phyloP scores from a whole-genome alignment of 2,113 vertebrate genomes.

The Noturus placidus region DNA sequence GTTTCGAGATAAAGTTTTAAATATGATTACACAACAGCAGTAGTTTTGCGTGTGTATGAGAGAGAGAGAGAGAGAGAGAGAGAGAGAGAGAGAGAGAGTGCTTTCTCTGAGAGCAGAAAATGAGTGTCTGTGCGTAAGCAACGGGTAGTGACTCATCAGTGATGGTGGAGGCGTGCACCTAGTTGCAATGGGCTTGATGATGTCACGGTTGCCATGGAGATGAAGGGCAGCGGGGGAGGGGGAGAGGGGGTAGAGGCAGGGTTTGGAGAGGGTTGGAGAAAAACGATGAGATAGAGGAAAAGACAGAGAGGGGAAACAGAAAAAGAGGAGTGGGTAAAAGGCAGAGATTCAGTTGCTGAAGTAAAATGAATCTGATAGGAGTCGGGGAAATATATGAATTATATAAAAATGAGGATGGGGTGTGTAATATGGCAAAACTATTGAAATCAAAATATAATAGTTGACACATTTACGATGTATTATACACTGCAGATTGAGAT shows the following conservation, averaged over 20 bases:
- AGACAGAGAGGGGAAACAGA: conserved; percentile 34
- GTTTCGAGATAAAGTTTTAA: neutral
- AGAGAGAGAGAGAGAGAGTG: conserved; percentile 4
- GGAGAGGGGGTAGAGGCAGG: conserved; percentile 63
- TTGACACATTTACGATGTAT: neutral
- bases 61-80: neutral
- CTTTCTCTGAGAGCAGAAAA: conserved; percentile 31
- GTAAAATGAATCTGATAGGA: neutral
- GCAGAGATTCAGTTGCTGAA: conserved; percentile 31
- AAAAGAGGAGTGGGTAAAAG: conserved; percentile 42
- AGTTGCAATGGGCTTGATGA: conserved; percentile 66
- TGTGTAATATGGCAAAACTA: neutral
- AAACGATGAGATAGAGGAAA: conserved; percentile 41
- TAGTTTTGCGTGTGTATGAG: conserved; percentile 18
- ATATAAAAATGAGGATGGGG: neutral
- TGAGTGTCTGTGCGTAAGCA: conserved; percentile 64
- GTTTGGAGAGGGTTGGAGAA: conserved; percentile 57
- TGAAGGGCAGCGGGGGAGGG: conserved; percentile 57
- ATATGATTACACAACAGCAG: neutral
- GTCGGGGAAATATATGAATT: neutral
- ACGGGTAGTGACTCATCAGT: conserved; percentile 77
- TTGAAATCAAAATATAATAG: neutral
- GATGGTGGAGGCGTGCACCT: conserved; percentile 73
- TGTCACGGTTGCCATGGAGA: conserved; percentile 79
- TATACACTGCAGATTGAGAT: neutral